These are phyloP conservation scores for Nymphalis polychloros DNA, from an alignment of 2,888 invertebrate species.

Conservation along the genomic window DNA sequence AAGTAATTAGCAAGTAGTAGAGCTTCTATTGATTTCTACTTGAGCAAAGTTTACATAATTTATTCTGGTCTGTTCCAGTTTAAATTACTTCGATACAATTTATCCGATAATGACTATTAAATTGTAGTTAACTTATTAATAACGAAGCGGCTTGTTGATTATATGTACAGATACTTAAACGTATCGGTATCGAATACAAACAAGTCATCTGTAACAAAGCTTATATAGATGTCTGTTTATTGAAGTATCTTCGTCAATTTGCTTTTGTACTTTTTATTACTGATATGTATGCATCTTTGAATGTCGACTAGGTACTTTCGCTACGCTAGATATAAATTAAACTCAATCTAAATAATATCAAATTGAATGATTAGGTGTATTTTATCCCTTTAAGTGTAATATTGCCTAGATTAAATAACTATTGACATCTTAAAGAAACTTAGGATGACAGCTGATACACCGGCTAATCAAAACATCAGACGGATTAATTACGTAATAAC, in stretches of 20 bases:
- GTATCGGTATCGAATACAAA: neutral
- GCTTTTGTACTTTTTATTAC: no score
- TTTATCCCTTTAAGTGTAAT: no score
- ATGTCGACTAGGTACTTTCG: no score
- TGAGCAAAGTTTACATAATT: neutral
- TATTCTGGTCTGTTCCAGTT: neutral
- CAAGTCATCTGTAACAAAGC: no score
- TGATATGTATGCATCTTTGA: no score
- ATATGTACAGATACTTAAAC: neutral
- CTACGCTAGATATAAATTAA: no score
- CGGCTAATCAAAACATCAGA: neutral
- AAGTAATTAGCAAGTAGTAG: conserved; percentile 17
- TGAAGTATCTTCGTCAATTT: no score
- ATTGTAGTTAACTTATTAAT: neutral
- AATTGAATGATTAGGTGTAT: no score
- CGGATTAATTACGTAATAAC: neutral
- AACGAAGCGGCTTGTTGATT: neutral
- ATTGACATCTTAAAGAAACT: neutral
- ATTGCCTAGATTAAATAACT: neutral
- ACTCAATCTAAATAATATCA: no score
- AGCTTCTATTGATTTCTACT: conserved; percentile 23
- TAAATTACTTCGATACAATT: neutral
- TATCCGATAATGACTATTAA: neutral
- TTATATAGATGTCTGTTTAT: no score
- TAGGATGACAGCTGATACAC: neutral